Evolutionary conservation across 1,140 invertebrate genomes (phyloP), one percentile per base, ranked within the genome.

Genomic region (Leucophenga varia): DNA sequence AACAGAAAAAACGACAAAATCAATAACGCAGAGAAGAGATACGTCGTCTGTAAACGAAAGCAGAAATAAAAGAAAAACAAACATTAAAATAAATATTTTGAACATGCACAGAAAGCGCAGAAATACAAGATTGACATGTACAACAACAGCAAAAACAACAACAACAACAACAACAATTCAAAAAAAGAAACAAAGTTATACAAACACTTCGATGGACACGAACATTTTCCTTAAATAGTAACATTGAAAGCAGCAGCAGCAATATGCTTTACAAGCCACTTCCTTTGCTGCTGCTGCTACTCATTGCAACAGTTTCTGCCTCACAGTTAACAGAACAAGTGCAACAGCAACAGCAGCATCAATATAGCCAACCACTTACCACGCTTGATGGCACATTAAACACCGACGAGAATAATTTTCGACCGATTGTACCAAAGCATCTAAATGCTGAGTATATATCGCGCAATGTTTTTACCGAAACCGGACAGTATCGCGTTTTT

Each of bases 401-500:
- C 13, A 57, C 55, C 22, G 61, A 72, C 28, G 63, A 61, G 52
- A 54, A 65, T 43, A 67, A 52, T 6, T 72, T 72, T 20, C 57
- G 54, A 2, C 70, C 70, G 13, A 72, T 73, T 32, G 46, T 72
- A 9, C 70, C 65, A 18, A 60, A 54, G 14, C 60, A 72, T 47
- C 57, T 68, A 17, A 69, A 61, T 39, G 63, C 65, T 1, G 70
- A 73, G 51, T 55, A 60, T n/a, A 70, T 73, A 13, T 67, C 70
- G 12, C 57, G 64, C n/a, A 72, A 72, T 40, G 69, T 72, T 2
- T 73, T 73, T 38, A 73, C 70, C 9, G 64, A 70, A 39, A 40
- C 57, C n/a, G 70, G 70, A 0, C 63, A 73, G 22, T 73, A 72
- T 45, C 60, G 70, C 7, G 70, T 73, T 3, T 73, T 73, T 25